Evolutionary conservation across 1,140 invertebrate species (phyloP), one percentile per base, ranked within the genome.

Genomic region (Formica selysi): DNA sequence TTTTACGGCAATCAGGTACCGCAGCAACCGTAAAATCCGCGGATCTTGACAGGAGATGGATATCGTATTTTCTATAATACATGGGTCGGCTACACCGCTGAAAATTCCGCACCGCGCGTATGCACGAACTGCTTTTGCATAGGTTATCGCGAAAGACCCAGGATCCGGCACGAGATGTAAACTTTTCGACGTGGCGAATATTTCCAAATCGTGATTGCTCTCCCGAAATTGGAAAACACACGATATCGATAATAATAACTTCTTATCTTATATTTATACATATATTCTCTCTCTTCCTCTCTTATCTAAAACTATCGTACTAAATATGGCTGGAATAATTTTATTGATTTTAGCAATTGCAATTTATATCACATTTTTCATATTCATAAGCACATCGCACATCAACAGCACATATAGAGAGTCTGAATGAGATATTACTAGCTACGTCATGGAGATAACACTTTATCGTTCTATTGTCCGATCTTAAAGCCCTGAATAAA

Each of bases 11-110:
- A 54, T 48, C 76, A 88, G 83, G 76, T 89, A 84, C 65, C 87
- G 68, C 83, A 54, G n/a, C 68, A 74, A 38, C 74, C 62, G 54
- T 65, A 76, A 89, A 80, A 87, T 87, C 86, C 76, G 70, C 68
- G 73, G 76, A 78, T 87, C 89, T 84, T 84, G 89, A 90, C 89
- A 86, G 41, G 80, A 90, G 89, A 90, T 90, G 86, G 86, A 90
- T 90, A 90, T 90, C 89, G 89, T 90, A 90, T 87, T 90, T 61
- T 81, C 88, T 90, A 87, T 90, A 90, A 90, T 90, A 68, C 88
- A 90, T 90, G 85, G 86, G 79, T 73, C 71, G 88, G 81, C 65
- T 70, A 76, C 64, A 81, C 57, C 86, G 81, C 54, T 90, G 89
- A 87, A 32, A 32, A 90, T 90, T 90, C 88, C 76, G 76, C 85